phyloP scores from a whole-genome alignment of 2,888 invertebrate species.

The Oeneis ivallda region DNA sequence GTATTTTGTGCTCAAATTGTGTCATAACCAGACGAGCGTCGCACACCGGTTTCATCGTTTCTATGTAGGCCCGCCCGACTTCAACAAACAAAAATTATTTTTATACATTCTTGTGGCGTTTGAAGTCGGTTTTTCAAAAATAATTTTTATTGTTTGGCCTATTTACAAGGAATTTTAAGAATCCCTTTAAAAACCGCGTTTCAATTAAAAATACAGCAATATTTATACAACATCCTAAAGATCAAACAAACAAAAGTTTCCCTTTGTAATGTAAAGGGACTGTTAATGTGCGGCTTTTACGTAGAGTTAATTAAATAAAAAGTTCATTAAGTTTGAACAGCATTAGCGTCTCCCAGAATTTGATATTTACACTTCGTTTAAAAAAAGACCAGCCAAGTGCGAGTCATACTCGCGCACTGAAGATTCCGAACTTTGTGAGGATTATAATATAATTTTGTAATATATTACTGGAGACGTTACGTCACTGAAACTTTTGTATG shows the following conservation, averaged over 20 bases:
- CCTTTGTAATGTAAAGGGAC: slow-evolving; percentile 12
- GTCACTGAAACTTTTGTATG: too few species aligned
- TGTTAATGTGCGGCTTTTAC: slow-evolving; percentile 3
- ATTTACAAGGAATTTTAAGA: background rate
- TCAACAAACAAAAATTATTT: too few species aligned
- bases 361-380: background rate
- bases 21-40: too few species aligned
- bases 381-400: slow-evolving; percentile 32
- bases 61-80: too few species aligned
- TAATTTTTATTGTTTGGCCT: background rate
- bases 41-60: too few species aligned
- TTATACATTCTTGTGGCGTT: too few species aligned
- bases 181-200: background rate
- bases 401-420: too few species aligned
- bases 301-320: slow-evolving; percentile 20
- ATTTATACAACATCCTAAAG: slow-evolving; percentile 3
- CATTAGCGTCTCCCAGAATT: slow-evolving; percentile 2
- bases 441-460: too few species aligned
- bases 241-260: slow-evolving; percentile 16
- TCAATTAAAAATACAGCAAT: background rate
- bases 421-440: too few species aligned
- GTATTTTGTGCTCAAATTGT: too few species aligned
- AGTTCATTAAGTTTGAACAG: slow-evolving; percentile 26
- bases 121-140: too few species aligned
- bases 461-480: too few species aligned